Percentiles rank a stretch among this genome's conserved stretches.
Evolutionary conservation across 1,140 invertebrate species (phyloP).

Genomic region (Micrasema longulum): DNA sequence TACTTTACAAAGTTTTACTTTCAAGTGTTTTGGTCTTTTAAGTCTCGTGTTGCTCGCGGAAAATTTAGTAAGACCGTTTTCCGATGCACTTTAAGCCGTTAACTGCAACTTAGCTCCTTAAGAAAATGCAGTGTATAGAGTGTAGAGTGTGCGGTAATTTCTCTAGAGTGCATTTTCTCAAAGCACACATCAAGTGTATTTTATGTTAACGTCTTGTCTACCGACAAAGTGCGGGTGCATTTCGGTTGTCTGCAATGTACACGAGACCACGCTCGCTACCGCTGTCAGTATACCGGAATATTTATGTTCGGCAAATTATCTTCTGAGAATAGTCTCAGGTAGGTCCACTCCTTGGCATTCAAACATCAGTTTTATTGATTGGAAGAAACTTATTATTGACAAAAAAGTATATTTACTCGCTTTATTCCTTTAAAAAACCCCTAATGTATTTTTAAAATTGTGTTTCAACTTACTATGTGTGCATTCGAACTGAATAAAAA

Average conservation of each 20-base stretch:
- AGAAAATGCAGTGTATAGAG: slow-evolving; percentile 47
- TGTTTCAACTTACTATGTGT: too few relatives aligned
- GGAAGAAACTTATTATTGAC: too few relatives aligned
- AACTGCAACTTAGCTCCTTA: slow-evolving; percentile 39
- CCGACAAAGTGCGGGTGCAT: slow-evolving; percentile 26
- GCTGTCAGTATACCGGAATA: not conserved
- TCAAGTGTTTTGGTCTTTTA: slow-evolving; percentile 24
- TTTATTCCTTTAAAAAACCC: too few relatives aligned
- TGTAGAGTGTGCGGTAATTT: slow-evolving; percentile 49
- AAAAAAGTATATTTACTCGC: too few relatives aligned
- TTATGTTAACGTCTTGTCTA: slow-evolving; percentile 37
- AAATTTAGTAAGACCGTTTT: slow-evolving; percentile 29
- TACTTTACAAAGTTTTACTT: slow-evolving; percentile 1
- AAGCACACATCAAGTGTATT: slow-evolving; percentile 37
- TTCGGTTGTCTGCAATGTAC: slow-evolving; percentile 15
- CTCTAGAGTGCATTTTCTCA: slow-evolving; percentile 49
- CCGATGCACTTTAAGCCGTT: slow-evolving; percentile 39
- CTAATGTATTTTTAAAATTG: too few relatives aligned
- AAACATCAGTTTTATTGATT: too few relatives aligned
- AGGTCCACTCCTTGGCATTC: not conserved
- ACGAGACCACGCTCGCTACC: not conserved
- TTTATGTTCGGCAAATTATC: not conserved
- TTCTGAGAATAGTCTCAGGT: not conserved
- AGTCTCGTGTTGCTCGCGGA: slow-evolving; percentile 1
- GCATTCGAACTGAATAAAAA: not conserved